Conservation (phyloP, 2,888 invertebrate species). For the Sialis lutaria region DNA sequence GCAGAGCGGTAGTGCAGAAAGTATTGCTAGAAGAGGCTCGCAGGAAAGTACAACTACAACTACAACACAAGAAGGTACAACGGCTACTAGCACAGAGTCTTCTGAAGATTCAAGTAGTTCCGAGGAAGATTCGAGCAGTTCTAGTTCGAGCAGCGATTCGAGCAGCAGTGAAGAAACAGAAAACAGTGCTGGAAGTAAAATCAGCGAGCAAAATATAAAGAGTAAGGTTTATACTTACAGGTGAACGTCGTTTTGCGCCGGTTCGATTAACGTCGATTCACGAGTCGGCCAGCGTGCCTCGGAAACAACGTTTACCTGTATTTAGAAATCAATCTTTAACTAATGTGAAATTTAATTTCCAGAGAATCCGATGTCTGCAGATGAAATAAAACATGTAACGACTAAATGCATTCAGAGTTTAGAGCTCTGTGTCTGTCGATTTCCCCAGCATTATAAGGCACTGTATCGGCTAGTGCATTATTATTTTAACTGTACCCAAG, state of each 20-base stretch:
- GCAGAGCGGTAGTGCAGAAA: slow-evolving; percentile 2
- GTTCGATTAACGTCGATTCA: too few species aligned
- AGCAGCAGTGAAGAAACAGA: slow-evolving; percentile 19
- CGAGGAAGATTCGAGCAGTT: slow-evolving; percentile 27
- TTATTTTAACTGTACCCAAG: slow-evolving; percentile 53
- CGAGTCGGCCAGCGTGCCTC: too few species aligned
- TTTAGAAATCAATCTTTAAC: too few species aligned
- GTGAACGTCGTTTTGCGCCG: too few species aligned
- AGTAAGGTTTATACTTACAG: neutral
- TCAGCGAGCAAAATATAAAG: neutral
- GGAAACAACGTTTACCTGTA: too few species aligned
- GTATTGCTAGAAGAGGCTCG: slow-evolving; percentile 18
- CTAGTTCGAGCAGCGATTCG: slow-evolving; percentile 32
- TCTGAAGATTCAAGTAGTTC: slow-evolving; percentile 35
- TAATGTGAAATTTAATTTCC: neutral
- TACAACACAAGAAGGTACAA: slow-evolving; percentile 6
- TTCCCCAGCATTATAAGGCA: slow-evolving; percentile 86
- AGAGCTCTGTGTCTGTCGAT: slow-evolving; percentile 68
- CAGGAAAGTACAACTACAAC: slow-evolving; percentile 26
- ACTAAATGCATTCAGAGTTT: slow-evolving; percentile 56
- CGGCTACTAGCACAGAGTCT: slow-evolving; percentile 12
- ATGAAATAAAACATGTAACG: slow-evolving; percentile 41
- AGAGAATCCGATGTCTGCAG: slow-evolving; percentile 24
- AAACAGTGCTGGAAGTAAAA: slow-evolving; percentile 7
- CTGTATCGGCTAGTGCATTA: slow-evolving; percentile 74